Conservation (phyloP, 2,113 vertebrate genomes). For the Aythya baeri region DNA sequence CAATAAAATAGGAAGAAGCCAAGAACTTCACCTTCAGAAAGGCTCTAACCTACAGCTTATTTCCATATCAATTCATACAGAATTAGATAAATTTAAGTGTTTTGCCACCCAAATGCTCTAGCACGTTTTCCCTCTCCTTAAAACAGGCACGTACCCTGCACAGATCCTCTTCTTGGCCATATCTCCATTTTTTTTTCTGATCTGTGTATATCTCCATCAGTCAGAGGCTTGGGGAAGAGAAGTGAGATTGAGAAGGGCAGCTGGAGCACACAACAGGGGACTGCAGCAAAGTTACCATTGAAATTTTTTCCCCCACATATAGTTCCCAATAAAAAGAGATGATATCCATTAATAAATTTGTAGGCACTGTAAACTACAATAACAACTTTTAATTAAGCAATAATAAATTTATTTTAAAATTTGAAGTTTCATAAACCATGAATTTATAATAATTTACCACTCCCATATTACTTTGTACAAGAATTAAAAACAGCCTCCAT, state of each 20-base stretch:
- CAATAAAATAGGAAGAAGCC: background rate
- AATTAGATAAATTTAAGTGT: background rate
- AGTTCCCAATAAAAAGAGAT: background rate
- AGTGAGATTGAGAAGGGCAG: conserved; percentile 35
- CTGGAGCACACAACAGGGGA: background rate
- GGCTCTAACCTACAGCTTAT: background rate
- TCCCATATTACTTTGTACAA: background rate
- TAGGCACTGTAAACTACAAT: background rate
- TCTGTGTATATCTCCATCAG: conserved; percentile 42
- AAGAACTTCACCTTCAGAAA: background rate
- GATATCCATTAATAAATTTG: background rate
- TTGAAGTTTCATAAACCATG: background rate
- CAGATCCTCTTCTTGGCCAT: conserved; percentile 51
- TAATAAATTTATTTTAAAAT: background rate
- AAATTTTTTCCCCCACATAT: background rate
- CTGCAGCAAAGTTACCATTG: background rate
- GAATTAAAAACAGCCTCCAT: background rate
- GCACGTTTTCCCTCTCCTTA: conserved; percentile 8
- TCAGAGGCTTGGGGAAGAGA: conserved; percentile 53
- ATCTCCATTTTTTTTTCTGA: conserved; percentile 32
- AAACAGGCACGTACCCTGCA: background rate
- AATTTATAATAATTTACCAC: background rate
- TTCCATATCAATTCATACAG: background rate
- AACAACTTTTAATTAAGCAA: background rate
- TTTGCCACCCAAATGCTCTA: background rate